These are phyloP conservation scores for Lathronympha strigana DNA, from an alignment of 2,888 invertebrate species.

Conservation along the genomic window DNA sequence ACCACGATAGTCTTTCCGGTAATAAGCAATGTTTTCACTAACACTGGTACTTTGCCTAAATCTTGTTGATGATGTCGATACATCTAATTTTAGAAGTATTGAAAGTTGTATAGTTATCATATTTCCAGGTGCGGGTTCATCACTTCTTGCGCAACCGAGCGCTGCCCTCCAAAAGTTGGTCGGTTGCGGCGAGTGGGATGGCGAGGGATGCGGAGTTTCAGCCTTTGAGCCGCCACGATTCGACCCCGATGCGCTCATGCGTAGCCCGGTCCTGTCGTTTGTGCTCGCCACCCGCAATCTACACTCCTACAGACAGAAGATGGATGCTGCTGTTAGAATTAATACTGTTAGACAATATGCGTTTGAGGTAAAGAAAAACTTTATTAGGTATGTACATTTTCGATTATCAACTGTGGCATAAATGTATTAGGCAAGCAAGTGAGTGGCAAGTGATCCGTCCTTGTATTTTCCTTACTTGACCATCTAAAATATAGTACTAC, in stretches of 20 bases:
- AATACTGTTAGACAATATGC: constrained; percentile 93
- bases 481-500: too few relatives aligned
- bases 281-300: constrained; percentile 94
- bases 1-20: constrained; percentile 80
- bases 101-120: not conserved
- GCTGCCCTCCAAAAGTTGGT: constrained; percentile 92
- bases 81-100: not conserved
- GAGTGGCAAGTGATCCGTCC: too few relatives aligned
- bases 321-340: constrained; percentile 93
- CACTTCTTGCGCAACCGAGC: constrained; percentile 95
- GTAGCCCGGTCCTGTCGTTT: constrained; percentile 94
- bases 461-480: too few relatives aligned
- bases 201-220: constrained; percentile 61
- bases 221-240: constrained; percentile 71
- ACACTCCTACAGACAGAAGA: constrained; percentile 91
- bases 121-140: constrained; percentile 88
- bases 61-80: too few relatives aligned
- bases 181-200: constrained; percentile 62
- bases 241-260: constrained; percentile 85
- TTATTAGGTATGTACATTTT: not conserved
- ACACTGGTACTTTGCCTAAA: not conserved
- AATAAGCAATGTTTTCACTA: not conserved
- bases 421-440: too few relatives aligned
- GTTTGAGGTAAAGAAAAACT: constrained; percentile 86
- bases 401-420: too few relatives aligned